Base-by-base conservation (phyloP, 1,140 invertebrate species). In the Drosophila dunni region DNA sequence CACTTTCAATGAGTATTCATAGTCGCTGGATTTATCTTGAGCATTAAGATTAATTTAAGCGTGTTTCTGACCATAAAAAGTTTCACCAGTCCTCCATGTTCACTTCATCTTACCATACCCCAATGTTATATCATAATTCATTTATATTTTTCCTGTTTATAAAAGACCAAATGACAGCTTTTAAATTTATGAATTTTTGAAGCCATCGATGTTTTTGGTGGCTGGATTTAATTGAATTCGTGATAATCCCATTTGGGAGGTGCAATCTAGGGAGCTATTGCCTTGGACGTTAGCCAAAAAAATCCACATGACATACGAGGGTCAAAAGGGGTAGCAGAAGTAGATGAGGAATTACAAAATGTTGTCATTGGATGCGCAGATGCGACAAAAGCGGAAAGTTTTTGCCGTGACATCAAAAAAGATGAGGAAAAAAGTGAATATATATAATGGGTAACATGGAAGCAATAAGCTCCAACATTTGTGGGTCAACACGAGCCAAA, bases 381-480 rank as follows among this genome's bases (percentile, higher is more conserved):
- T 70, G 67, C 67, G 53, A 70, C 57, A 70, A 17, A 36, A 36
- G 53, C 60, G 8, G 13, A 17, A 70, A 64, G 50, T 75, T 75
- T 75, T 75, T 70, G 66, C 72, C 53, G 36, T 75, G 58, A 75
- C 66, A 64, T 60, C 57, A 56, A 51, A 75, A 74, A 56, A 20
- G 17, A 20, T 20, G 17, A 29, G 24, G 3, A 29, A 29, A 29
- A 29, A 29, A 29, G 6, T 29, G 24, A 6, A 29, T 29, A 29
- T 29, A 29, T 29, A 29, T 29, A 29, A 29, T 69, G 66, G 51
- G 40, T 40, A 56, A 71, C 67, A 75, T 71, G 29, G 65, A 58
- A 65, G 73, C 67, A 75, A 75, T 75, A 71, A 75, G 73, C 60
- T 71, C 40, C 36, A 46, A 33, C 73, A 71, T 75, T 75, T 71